Evolutionary conservation across 1,140 invertebrate genomes (phyloP).

Genomic region (Aphidius ervi): DNA sequence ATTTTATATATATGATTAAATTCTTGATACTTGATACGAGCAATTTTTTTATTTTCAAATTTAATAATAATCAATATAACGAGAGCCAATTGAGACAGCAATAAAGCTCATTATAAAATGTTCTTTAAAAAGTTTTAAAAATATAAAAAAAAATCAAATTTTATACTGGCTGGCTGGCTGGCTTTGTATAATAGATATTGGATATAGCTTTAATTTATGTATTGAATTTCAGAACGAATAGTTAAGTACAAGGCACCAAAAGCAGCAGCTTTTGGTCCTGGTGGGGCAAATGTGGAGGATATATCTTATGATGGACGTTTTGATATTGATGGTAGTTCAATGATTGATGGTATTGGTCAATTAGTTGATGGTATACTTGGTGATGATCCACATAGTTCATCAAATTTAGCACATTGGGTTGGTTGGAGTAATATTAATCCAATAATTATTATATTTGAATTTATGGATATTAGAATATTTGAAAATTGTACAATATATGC

Average conservation of each 20-base stretch:
- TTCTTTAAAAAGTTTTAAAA: too few species aligned
- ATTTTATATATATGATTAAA: too few species aligned
- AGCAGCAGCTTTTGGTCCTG: constrained; percentile 54
- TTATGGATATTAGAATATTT: constrained; percentile 72
- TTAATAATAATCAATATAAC: too few species aligned
- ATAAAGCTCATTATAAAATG: too few species aligned
- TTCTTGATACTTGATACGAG: too few species aligned
- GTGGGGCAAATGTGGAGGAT: constrained; percentile 79
- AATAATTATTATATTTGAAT: constrained; percentile 74
- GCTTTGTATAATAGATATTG: background rate
- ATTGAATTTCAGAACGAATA: constrained; percentile 51
- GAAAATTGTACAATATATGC: constrained; percentile 70
- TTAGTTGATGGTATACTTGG: constrained; percentile 64
- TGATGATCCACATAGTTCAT: constrained; percentile 32
- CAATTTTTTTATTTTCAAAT: too few species aligned
- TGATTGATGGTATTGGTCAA: constrained; percentile 75
- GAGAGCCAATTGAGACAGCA: too few species aligned
- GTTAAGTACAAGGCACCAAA: constrained; percentile 65
- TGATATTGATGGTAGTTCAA: constrained; percentile 52
- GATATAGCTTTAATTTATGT: background rate
- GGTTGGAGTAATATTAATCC: constrained; percentile 75
- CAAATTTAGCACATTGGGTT: constrained; percentile 62
- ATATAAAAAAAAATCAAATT: too few species aligned
- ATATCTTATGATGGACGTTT: constrained; percentile 86
- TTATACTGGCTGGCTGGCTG: too few species aligned